Evolutionary conservation across 2,888 invertebrate species (phyloP).

Genomic region (Drosophila ustulata): DNA sequence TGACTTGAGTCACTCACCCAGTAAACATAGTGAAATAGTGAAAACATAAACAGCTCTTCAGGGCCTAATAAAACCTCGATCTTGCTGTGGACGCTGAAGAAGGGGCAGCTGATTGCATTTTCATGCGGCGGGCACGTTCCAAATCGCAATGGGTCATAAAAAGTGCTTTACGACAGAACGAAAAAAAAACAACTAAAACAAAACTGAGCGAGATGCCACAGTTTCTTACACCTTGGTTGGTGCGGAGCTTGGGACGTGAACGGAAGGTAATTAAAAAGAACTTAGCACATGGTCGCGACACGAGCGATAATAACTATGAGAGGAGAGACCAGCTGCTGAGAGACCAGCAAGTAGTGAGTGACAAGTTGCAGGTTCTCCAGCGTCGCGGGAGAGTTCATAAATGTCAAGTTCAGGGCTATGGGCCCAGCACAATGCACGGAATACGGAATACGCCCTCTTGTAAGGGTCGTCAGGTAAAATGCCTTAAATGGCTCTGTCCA

Average conservation of each 20-base stretch:
- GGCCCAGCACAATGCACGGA: conserved; percentile 14
- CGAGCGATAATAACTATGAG: conserved; percentile 41
- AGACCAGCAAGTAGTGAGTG: conserved; percentile 12
- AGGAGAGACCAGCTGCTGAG: conserved; percentile 18
- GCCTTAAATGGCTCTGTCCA: conserved; percentile 37
- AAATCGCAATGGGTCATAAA: conserved; percentile 52
- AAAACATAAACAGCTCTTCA: conserved; percentile 13
- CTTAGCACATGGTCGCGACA: conserved; percentile 70
- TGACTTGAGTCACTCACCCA: conserved; percentile 16
- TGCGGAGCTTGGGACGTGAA: not conserved
- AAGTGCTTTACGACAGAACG: conserved; percentile 48
- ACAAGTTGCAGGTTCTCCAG: conserved; percentile 32
- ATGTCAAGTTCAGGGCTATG: conserved; percentile 79
- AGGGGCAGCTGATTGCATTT: conserved; percentile 44
- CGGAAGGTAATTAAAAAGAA: conserved; percentile 71
- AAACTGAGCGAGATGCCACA: conserved; percentile 6
- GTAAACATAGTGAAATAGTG: conserved; percentile 1
- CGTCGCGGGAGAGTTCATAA: conserved; percentile 58
- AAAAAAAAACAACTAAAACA: conserved; percentile 21
- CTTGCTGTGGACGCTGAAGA: not conserved
- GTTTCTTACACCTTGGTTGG: conserved; percentile 34
- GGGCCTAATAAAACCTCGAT: conserved; percentile 35
- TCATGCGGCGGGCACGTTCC: conserved; percentile 54
- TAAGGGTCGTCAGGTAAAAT: conserved; percentile 15
- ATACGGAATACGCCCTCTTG: conserved; percentile 18